Conservation (phyloP, 2,888 invertebrate genomes). For the Steinernema scapterisci region DNA sequence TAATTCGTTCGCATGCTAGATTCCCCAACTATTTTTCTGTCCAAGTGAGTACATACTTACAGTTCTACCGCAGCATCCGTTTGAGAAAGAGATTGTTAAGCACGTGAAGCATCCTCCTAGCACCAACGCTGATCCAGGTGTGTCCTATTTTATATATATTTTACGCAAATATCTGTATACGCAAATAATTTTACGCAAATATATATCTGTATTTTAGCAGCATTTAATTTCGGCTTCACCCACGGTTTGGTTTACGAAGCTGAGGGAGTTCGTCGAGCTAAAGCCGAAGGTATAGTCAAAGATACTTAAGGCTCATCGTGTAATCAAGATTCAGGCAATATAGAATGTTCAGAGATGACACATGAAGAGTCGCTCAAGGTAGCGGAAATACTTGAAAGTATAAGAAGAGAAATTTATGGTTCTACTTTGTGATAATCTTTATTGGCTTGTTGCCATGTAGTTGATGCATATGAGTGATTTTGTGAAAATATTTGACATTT, state of each 20-base stretch:
- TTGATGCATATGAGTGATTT: too few species aligned
- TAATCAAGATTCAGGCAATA: neutral
- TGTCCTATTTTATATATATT: too few species aligned
- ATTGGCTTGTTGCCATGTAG: too few species aligned
- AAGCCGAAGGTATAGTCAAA: constrained; percentile 3
- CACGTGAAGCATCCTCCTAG: constrained; percentile 1
- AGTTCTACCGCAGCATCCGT: neutral
- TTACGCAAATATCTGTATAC: too few species aligned
- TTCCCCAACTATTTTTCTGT: constrained; percentile 2
- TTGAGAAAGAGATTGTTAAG: neutral
- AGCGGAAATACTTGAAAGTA: neutral
- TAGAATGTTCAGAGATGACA: constrained; percentile 12
- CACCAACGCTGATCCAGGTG: constrained; percentile 15
- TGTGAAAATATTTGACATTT: too few species aligned
- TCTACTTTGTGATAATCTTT: neutral
- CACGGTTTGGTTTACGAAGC: constrained; percentile 20
- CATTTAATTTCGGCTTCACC: constrained; percentile 4
- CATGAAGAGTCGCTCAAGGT: constrained; percentile 7
- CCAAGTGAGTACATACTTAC: neutral
- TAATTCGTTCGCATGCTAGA: neutral
- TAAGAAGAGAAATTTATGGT: neutral
- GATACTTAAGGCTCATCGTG: too few species aligned
- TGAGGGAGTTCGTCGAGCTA: constrained; percentile 5
- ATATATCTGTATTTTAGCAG: too few species aligned
- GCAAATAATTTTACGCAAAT: too few species aligned